A percentile compares a stretch with the other conserved stretches of the same genome.
Evolutionary conservation across 1,140 invertebrate species (phyloP).

Genomic region (Drosophila rufa): DNA sequence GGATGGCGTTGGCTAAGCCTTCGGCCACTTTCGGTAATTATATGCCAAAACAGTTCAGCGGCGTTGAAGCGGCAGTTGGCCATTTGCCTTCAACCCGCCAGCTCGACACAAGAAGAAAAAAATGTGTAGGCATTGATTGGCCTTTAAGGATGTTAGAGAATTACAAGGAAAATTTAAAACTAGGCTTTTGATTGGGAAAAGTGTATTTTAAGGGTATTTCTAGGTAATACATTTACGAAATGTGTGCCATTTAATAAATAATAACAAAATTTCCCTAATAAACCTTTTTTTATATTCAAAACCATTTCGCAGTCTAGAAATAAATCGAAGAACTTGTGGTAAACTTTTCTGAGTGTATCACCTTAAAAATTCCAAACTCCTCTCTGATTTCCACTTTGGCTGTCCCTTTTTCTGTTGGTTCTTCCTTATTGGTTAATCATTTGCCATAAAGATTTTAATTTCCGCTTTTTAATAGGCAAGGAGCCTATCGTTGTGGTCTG

Average conservation of each 20-base stretch:
- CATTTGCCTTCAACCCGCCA: slow-evolving; percentile 8
- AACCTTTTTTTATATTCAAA: no score
- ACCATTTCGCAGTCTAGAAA: no score
- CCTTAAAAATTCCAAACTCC: not conserved
- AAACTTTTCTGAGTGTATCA: not conserved
- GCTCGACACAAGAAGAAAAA: slow-evolving; percentile 10
- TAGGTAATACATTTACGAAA: not conserved
- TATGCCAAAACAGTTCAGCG: slow-evolving; percentile 74
- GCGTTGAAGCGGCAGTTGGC: slow-evolving; percentile 52
- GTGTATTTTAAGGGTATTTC: no score
- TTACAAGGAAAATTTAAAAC: slow-evolving; percentile 1
- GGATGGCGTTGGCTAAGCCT: slow-evolving; percentile 33
- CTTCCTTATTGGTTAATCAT: slow-evolving; percentile 79
- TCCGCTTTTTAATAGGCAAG: slow-evolving; percentile 72
- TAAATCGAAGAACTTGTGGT: no score
- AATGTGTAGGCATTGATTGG: slow-evolving; percentile 5
- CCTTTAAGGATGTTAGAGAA: not conserved
- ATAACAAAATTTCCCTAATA: no score
- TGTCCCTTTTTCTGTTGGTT: slow-evolving; percentile 45
- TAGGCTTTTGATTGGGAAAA: not conserved
- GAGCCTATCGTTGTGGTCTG: slow-evolving; percentile 40
- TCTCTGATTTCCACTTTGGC: slow-evolving; percentile 18
- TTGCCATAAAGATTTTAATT: slow-evolving; percentile 84
- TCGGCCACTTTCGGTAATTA: slow-evolving; percentile 77
- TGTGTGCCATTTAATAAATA: no score